Percentiles rank a stretch among this genome's conserved stretches.
These are phyloP conservation scores for Crypturellus undulatus DNA, from an alignment of 2,113 vertebrate species.

Conservation along the genomic window DNA sequence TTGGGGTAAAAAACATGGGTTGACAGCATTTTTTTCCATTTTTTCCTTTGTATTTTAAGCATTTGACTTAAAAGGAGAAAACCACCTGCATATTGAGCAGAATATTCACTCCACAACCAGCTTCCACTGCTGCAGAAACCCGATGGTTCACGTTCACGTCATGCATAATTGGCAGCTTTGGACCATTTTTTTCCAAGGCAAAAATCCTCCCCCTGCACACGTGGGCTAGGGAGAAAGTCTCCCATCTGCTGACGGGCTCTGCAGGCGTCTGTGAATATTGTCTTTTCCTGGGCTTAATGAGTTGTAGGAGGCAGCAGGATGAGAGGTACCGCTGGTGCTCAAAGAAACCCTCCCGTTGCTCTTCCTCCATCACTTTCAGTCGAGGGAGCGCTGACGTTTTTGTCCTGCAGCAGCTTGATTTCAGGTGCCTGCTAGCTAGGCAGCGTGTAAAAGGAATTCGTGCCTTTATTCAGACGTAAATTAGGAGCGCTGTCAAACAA, in stretches of 20 bases:
- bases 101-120: not conserved
- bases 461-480: not conserved
- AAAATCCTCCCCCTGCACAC: not conserved
- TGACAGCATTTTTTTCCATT: too few relatives aligned
- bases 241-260: conserved; percentile 35
- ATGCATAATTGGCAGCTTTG: conserved; percentile 13
- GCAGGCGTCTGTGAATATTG: conserved; percentile 33
- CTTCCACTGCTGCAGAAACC: not conserved
- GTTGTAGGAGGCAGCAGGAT: not conserved
- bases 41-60: not conserved
- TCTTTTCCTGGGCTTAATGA: conserved; percentile 54
- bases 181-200: not conserved
- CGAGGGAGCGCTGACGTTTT: not conserved
- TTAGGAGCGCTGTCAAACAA: not conserved
- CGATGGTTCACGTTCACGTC: not conserved
- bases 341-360: not conserved
- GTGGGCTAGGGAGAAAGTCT: conserved; percentile 18
- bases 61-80: not conserved
- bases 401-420: not conserved
- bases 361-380: not conserved
- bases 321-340: not conserved
- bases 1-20: not conserved
- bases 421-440: not conserved
- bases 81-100: not conserved
- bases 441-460: not conserved